Percentiles rank a stretch among this genome's conserved stretches.
Conservation (phyloP, 2,113 vertebrate genomes). For the Phylloscopus trochilus region DNA sequence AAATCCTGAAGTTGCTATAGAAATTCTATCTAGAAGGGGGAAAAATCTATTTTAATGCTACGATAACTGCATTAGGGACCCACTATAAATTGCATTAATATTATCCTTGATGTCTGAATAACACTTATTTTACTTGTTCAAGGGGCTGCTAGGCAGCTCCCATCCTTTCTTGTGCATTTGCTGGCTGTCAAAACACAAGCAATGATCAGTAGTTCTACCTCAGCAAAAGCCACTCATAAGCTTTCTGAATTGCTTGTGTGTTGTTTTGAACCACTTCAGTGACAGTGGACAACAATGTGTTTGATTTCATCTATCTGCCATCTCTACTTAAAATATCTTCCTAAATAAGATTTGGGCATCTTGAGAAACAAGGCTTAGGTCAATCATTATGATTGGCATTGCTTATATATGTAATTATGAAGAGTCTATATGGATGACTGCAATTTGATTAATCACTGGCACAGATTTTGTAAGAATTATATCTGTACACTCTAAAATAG, state of each 20-base stretch:
- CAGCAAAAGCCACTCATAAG: not conserved
- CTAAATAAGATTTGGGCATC: not conserved
- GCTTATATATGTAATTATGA: not conserved
- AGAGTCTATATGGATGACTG: not conserved
- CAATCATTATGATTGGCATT: not conserved
- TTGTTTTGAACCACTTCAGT: not conserved
- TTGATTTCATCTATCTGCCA: not conserved
- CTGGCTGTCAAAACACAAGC: conserved; percentile 74
- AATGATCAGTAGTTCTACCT: conserved; percentile 70
- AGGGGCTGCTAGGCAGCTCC: conserved; percentile 75
- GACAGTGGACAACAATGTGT: not conserved
- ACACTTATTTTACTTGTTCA: conserved; percentile 68
- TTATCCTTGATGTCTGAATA: not conserved
- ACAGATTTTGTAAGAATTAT: not conserved
- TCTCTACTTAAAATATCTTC: not conserved
- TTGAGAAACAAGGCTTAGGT: not conserved
- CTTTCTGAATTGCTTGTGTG: not conserved
- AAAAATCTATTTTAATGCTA: not conserved
- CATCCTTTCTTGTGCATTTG: conserved; percentile 79
- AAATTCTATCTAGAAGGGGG: not conserved
- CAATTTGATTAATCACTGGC: not conserved
- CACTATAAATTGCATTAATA: not conserved
- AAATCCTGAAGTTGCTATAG: not conserved
- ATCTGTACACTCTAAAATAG: not conserved
- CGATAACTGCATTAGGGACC: not conserved